A percentile compares a stretch with the other conserved stretches of the same genome.
These are phyloP conservation scores for Macrophya annulata DNA, from an alignment of 2,888 invertebrate genomes.

Conservation along the genomic window DNA sequence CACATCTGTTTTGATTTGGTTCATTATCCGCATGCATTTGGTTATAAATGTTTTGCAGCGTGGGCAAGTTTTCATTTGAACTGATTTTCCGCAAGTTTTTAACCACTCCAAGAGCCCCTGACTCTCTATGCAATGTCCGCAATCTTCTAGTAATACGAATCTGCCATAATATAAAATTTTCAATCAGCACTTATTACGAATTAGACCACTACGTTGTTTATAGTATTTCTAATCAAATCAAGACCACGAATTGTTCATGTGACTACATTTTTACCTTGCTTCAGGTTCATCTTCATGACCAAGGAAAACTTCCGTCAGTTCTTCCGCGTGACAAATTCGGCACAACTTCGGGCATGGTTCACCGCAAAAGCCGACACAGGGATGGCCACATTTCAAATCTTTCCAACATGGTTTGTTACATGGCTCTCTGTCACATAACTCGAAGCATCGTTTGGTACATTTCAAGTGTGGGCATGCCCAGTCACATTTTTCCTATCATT, in stretches of 20 bases:
- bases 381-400: slow-evolving; percentile 82
- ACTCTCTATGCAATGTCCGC: slow-evolving; percentile 81
- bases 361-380: slow-evolving; percentile 87
- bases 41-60: slow-evolving; percentile 83
- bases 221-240: slow-evolving; percentile 18
- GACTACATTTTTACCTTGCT: slow-evolving; percentile 76
- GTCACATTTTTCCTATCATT: slow-evolving; percentile 77
- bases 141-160: slow-evolving; percentile 82
- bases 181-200: slow-evolving; percentile 64
- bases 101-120: slow-evolving; percentile 79
- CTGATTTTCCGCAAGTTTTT: slow-evolving; percentile 57
- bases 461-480: slow-evolving; percentile 80
- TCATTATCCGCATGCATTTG: slow-evolving; percentile 83
- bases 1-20: slow-evolving; percentile 77
- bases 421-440: slow-evolving; percentile 79
- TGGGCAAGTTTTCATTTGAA: slow-evolving; percentile 81
- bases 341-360: slow-evolving; percentile 86
- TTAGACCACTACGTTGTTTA: slow-evolving; percentile 69
- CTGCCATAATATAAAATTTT: slow-evolving; percentile 72
- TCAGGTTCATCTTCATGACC: slow-evolving; percentile 81
- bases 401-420: slow-evolving; percentile 79
- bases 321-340: slow-evolving; percentile 81
- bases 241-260: slow-evolving; percentile 28
- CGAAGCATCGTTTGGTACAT: slow-evolving; percentile 80
- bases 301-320: slow-evolving; percentile 78